A percentile compares a stretch with the other conserved stretches of the same genome.
Evolutionary conservation across 2,113 vertebrate species (phyloP).

Genomic region (Neofelis nebulosa): DNA sequence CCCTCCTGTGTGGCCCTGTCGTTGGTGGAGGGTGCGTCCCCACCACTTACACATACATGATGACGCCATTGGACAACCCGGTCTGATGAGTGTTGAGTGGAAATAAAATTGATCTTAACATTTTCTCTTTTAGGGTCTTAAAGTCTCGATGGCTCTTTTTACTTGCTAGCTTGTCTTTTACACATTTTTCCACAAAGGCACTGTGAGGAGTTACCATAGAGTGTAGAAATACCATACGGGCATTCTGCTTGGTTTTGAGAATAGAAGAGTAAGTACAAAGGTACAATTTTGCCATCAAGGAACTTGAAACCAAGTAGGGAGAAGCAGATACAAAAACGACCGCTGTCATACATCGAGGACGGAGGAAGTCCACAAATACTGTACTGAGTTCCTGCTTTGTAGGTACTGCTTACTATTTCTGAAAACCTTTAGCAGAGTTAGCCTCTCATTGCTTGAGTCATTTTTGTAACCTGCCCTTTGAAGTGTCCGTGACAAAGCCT

Average conservation of each 20-base stretch:
- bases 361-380: not conserved
- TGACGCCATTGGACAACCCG: not conserved
- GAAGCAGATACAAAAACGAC: not conserved
- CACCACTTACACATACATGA: not conserved
- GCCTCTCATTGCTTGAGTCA: not conserved
- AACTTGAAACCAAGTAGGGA: not conserved
- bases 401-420: not conserved
- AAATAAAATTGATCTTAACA: not conserved
- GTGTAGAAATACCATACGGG: not conserved
- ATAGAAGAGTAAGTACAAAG: not conserved
- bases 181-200: not conserved
- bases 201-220: not conserved
- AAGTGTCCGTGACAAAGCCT: not conserved
- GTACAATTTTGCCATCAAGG: not conserved
- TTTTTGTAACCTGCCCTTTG: not conserved
- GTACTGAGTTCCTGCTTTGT: not conserved
- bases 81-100: not conserved
- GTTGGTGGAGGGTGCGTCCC: not conserved
- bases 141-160: not conserved
- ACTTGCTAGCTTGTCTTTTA: not conserved
- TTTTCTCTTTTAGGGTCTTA: not conserved
- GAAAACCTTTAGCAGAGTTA: not conserved
- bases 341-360: rapidly evolving
- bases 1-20: not conserved
- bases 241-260: not conserved